Evolutionary conservation across 2,113 vertebrate species (phyloP), one percentile per base, ranked within the genome.

Genomic region (Mormyrus iriodes): DNA sequence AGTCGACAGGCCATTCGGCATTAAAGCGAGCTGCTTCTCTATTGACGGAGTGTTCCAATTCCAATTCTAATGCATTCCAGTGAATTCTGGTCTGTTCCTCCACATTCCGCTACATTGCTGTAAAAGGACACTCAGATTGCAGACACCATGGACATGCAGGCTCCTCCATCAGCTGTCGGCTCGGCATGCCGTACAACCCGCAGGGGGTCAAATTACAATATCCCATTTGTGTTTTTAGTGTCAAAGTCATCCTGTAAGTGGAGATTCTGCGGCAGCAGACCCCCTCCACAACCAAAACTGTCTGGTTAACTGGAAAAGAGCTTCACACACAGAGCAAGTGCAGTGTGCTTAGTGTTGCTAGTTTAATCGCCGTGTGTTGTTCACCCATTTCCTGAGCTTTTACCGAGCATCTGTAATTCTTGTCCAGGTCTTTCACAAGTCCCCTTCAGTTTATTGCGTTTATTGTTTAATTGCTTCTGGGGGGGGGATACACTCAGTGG

Each of bases 181-280:
- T 76, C 39, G 89, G 90, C 90, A 90, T 89, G 86, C 88, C 89
- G 90, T 87, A 89, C 58, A 89, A 90, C 92, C 87, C 89, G 76
- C 35, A 3, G 86, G 92, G 91, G 90, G 86, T 93, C 83, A 21
- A 79, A 88, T 93, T 92, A 91, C 92, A 92, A 93, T 92, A 92
- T 93, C 93, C 90, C 92, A 92, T 90, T 90, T 91, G 91, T 91
- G 93, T 92, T 91, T 95, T 92, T 42, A 88, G 92, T 95, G 94
- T 95, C 94, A 95, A 94, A 94, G 93, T 83, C 83, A 76, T 42
- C 85, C 90, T 89, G 94, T 90, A 87, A 61, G 21, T 24, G 31
- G 55, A 65, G 86, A 21, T 44, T 35, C 21, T n/a, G 12, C 86
- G n/a, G 7, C 39, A 44, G 79, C 39, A 83, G 42, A 83, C 19